Conservation (phyloP, 2,797 vertebrate genomes). For the Sebastes hubbsi region DNA sequence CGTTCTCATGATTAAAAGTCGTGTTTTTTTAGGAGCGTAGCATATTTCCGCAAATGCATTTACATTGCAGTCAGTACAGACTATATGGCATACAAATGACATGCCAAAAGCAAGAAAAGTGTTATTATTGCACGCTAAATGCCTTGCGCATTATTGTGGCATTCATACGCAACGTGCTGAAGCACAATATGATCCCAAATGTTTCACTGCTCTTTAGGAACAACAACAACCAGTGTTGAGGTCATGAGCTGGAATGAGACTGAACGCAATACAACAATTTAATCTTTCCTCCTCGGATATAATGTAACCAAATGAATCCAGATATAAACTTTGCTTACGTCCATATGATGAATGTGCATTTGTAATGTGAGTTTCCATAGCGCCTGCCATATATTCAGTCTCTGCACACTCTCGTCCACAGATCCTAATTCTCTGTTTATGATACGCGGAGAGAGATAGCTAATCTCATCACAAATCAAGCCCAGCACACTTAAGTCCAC, state of each 20-base stretch:
- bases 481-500: constrained; percentile 33
- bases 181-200: constrained; percentile 4
- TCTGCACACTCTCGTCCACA: constrained; percentile 37
- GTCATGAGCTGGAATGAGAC: not conserved
- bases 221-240: not conserved
- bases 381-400: constrained; percentile 26
- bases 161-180: not conserved
- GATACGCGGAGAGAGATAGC: constrained; percentile 43
- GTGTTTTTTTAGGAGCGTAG: too few species aligned
- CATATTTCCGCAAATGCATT: too few species aligned
- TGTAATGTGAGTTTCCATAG: constrained; percentile 52
- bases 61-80: too few species aligned
- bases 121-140: too few species aligned
- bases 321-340: constrained; percentile 26
- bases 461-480: constrained; percentile 59
- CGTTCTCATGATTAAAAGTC: too few species aligned
- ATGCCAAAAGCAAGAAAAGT: too few species aligned
- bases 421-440: constrained; percentile 64
- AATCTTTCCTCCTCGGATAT: not conserved
- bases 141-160: too few species aligned
- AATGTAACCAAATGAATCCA: constrained; percentile 15
- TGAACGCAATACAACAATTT: not conserved
- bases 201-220: not conserved
- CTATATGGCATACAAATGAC: too few species aligned
- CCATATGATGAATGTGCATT: constrained; percentile 50